Percentiles rank a stretch among this genome's conserved stretches.
These are phyloP conservation scores for Protobothrops mucrosquamatus DNA, from an alignment of 2,113 vertebrate species.

Conservation along the genomic window DNA sequence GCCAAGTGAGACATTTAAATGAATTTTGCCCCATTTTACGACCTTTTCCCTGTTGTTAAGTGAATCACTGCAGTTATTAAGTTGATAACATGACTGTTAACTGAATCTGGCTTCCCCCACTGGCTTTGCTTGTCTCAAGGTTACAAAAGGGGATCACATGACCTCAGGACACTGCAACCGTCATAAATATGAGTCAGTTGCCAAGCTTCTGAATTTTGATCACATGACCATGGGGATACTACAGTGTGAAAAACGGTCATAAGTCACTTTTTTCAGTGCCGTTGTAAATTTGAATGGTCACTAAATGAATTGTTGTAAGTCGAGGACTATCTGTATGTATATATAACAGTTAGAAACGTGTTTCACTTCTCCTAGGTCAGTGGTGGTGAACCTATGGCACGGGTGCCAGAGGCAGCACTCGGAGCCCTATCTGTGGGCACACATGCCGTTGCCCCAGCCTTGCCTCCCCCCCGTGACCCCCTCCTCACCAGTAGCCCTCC, in stretches of 20 bases:
- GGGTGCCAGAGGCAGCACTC: no score
- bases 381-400: no score
- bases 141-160: neutral
- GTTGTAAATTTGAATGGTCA: neutral
- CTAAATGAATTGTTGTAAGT: neutral
- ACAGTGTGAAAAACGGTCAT: neutral
- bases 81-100: neutral
- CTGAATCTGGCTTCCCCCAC: no score
- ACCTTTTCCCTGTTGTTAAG: neutral
- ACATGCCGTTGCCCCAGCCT: no score
- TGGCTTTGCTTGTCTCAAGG: neutral
- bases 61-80: neutral
- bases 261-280: neutral
- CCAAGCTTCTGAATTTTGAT: neutral
- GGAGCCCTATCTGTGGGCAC: no score
- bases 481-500: no score
- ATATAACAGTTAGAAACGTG: fast-evolving
- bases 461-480: no score
- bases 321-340: neutral
- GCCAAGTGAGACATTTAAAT: neutral
- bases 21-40: neutral
- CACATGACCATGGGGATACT: neutral
- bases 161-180: neutral
- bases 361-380: conserved; percentile 72
- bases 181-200: neutral